A percentile compares a stretch with the other conserved stretches of the same genome.
phyloP scores from a whole-genome alignment of 2,797 vertebrate genomes.

The Galagoides demidoff region DNA sequence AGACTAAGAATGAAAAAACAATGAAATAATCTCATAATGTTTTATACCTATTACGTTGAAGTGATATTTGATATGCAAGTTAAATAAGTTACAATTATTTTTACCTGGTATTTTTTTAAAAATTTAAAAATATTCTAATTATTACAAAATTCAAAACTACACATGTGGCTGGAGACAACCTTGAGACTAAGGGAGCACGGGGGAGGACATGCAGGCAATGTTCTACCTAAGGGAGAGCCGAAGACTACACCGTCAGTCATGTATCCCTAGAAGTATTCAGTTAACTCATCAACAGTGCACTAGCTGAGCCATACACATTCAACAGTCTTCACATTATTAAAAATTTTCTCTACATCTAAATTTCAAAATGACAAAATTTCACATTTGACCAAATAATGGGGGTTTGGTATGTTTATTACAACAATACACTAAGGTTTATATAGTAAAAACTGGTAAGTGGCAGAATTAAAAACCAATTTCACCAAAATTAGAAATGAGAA shows the following conservation, averaged over 20 bases:
- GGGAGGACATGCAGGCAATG: background rate
- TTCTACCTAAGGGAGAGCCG: background rate
- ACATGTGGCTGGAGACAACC: background rate
- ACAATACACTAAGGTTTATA: background rate
- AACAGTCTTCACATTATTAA: background rate
- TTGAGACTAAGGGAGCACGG: fast-evolving
- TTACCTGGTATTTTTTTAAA: background rate
- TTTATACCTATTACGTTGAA: background rate
- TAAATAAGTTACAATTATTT: slow-evolving; percentile 10
- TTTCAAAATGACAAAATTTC: slow-evolving; percentile 14
- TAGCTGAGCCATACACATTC: background rate
- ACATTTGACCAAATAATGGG: background rate
- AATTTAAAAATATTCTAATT: background rate
- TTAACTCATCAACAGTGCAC: background rate
- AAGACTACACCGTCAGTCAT: background rate
- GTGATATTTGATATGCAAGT: background rate
- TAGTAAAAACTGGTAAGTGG: background rate
- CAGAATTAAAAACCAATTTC: slow-evolving; percentile 33
- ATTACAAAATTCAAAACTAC: background rate
- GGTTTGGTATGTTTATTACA: background rate
- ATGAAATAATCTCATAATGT: background rate
- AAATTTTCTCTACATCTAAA: background rate
- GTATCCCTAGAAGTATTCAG: background rate
- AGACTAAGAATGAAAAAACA: background rate
- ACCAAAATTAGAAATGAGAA: slow-evolving; percentile 33